Evolutionary conservation across 2,113 vertebrate species (phyloP).

Genomic region (Callocephalon fimbriatum): DNA sequence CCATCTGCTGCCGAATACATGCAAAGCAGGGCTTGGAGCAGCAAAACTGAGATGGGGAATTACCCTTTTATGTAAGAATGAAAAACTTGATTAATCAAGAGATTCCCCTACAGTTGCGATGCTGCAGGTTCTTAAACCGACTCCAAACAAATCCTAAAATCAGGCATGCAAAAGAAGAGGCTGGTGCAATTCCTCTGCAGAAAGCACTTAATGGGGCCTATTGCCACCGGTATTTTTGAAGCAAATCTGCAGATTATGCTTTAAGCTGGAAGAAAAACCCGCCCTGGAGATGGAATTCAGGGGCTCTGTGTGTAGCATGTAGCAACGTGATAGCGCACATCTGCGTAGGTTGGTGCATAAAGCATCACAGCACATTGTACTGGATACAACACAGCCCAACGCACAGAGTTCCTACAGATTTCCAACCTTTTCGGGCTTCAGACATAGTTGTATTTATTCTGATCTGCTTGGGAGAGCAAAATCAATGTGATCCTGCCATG

Average conservation of each 20-base stretch:
- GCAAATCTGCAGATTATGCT: conserved; percentile 5
- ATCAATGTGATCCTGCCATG: background rate
- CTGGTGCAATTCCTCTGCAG: background rate
- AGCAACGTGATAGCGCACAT: background rate
- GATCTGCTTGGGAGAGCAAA: background rate
- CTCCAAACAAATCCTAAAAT: conserved; percentile 1
- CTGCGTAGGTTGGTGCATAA: background rate
- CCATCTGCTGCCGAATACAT: conserved; percentile 9
- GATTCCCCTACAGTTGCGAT: background rate
- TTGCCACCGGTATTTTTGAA: background rate
- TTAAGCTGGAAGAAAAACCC: conserved; percentile 19
- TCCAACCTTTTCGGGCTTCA: background rate
- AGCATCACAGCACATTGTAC: background rate
- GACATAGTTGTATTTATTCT: background rate
- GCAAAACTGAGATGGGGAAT: conserved; percentile 36
- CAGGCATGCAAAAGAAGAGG: background rate
- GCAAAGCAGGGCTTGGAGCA: conserved; percentile 24
- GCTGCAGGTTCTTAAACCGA: accelerated
- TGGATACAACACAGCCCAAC: background rate
- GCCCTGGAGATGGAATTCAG: background rate
- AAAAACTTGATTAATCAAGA: conserved; percentile 30
- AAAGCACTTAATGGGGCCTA: background rate
- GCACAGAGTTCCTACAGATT: background rate
- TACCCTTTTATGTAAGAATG: conserved; percentile 6
- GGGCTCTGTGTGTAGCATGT: background rate